Conservation (phyloP, 1,140 invertebrate genomes). For the Drosophila dunni region DNA sequence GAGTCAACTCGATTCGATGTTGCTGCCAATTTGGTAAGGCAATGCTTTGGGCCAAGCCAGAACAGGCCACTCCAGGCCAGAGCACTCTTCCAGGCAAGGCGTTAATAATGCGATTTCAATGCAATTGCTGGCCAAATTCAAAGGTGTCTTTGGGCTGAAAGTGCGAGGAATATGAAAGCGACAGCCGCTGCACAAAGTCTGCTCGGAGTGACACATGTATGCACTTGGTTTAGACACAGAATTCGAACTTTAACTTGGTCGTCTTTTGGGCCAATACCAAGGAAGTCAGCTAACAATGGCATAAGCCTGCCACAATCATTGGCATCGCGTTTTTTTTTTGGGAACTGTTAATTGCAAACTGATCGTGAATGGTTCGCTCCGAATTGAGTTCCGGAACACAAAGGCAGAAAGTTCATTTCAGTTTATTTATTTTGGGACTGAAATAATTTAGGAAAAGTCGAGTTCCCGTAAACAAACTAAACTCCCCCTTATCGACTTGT, state of each 20-base stretch:
- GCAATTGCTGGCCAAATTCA: slow-evolving; percentile 66
- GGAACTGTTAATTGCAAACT: slow-evolving; percentile 48
- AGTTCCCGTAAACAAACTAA: too few relatives aligned
- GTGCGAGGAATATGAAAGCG: slow-evolving; percentile 71
- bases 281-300: slow-evolving; percentile 41
- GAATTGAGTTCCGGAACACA: slow-evolving; percentile 28
- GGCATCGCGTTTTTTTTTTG: slow-evolving; percentile 44
- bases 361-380: slow-evolving; percentile 38
- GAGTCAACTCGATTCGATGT: slow-evolving; percentile 13
- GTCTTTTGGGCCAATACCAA: not conserved
- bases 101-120: slow-evolving; percentile 83
- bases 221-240: slow-evolving; percentile 76
- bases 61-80: not conserved
- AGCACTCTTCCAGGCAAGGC: slow-evolving; percentile 57
- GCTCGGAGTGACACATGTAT: slow-evolving; percentile 82
- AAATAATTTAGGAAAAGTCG: too few relatives aligned
- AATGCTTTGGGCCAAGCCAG: not conserved
- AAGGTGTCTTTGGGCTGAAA: slow-evolving; percentile 50
- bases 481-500: not conserved
- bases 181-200: slow-evolving; percentile 49
- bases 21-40: slow-evolving; percentile 64
- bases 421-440: too few relatives aligned
- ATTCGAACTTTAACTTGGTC: slow-evolving; percentile 38
- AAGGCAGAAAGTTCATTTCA: too few relatives aligned
- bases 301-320: slow-evolving; percentile 41